These are phyloP conservation scores for Drosophila malerkotliana DNA, from an alignment of 1,140 invertebrate species.

Conservation along the genomic window DNA sequence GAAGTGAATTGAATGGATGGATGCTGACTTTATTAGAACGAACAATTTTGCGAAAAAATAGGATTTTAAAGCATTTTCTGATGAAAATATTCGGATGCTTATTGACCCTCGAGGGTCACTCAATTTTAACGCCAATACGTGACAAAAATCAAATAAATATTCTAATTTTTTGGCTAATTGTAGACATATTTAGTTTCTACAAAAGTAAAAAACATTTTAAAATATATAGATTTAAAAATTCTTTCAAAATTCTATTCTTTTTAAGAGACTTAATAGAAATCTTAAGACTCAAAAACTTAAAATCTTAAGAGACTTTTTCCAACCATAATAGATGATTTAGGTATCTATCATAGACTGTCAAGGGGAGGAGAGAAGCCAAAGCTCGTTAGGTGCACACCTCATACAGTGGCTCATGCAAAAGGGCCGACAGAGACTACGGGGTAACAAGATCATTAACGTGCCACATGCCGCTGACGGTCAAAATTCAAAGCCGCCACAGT, in stretches of 20 bases:
- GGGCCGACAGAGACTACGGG: slow-evolving; percentile 50
- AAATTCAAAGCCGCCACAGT: slow-evolving; percentile 46
- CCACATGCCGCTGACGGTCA: slow-evolving; percentile 60
- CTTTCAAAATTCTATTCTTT: too few species aligned
- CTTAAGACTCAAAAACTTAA: too few species aligned
- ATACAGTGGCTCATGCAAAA: slow-evolving; percentile 50
- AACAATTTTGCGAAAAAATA: neutral
- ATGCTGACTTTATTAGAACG: neutral
- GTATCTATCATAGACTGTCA: slow-evolving; percentile 8
- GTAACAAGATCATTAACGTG: slow-evolving; percentile 81
- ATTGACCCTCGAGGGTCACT: too few species aligned
- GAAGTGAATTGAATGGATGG: neutral
- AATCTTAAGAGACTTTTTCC: neutral
- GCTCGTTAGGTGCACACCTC: slow-evolving; percentile 59
- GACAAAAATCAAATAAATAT: neutral
- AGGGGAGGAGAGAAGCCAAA: slow-evolving; percentile 1
- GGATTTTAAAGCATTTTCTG: neutral
- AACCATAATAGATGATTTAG: slow-evolving; percentile 9
- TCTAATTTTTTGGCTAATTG: too few species aligned
- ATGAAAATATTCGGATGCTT: too few species aligned
- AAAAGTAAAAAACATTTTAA: too few species aligned
- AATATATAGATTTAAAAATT: too few species aligned
- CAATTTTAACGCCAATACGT: too few species aligned
- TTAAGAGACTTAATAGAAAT: too few species aligned
- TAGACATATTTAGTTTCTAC: too few species aligned